phyloP scores from a whole-genome alignment of 1,140 invertebrate genomes.

The Prorops nasuta region DNA sequence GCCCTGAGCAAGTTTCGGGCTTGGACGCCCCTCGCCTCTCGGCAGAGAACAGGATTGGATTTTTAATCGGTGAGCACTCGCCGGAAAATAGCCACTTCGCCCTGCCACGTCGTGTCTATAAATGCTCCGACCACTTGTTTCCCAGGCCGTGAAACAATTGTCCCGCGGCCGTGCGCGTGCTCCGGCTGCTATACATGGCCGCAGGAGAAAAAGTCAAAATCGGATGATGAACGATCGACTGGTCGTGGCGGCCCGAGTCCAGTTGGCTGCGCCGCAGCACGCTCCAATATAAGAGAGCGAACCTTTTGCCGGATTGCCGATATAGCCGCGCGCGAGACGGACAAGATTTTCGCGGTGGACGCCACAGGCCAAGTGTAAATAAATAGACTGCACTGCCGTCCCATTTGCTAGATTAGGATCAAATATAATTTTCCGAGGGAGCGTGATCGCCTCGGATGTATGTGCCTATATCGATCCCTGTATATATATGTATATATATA shows the following conservation, averaged over 20 bases:
- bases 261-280: no score
- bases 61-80: constrained; percentile 57
- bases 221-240: not conserved
- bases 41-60: constrained; percentile 38
- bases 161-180: not conserved
- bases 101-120: constrained; percentile 39
- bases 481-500: no score
- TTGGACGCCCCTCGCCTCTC: not conserved
- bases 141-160: constrained; percentile 9
- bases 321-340: no score
- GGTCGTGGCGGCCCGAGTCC: no score
- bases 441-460: constrained; percentile 6
- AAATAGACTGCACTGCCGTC: constrained; percentile 47
- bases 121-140: constrained; percentile 43
- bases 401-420: constrained; percentile 55
- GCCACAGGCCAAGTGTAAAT: constrained; percentile 43
- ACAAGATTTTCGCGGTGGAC: constrained; percentile 18
- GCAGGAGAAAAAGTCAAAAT: not conserved
- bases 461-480: not conserved
- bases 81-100: constrained; percentile 56
- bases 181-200: not conserved
- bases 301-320: no score
- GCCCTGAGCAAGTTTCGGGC: not conserved
- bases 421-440: constrained; percentile 49
- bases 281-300: no score